Evolutionary conservation across 1,140 invertebrate species (phyloP).

Genomic region (Penaeus chinensis): DNA sequence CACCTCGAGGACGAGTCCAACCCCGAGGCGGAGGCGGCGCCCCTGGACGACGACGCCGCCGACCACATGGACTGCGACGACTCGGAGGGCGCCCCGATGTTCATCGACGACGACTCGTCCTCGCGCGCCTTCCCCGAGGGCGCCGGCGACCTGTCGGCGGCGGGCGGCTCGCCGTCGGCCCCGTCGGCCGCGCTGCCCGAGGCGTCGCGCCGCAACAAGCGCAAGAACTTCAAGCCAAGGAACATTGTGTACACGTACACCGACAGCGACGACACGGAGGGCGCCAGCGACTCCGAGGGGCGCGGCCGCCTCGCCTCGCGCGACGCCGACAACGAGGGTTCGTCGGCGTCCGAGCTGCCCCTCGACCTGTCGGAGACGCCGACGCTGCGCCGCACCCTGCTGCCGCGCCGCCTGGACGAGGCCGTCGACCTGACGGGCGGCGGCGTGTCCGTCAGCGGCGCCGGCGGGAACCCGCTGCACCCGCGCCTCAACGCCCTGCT

Average conservation of each 20-base stretch:
- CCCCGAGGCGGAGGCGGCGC: constrained; percentile 23
- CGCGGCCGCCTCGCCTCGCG: constrained; percentile 64
- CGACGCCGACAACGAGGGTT: constrained; percentile 63
- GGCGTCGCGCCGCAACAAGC: constrained; percentile 70
- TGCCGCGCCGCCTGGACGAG: constrained; percentile 52
- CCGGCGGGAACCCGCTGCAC: constrained; percentile 30
- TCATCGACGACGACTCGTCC: constrained; percentile 59
- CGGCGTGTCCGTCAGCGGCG: constrained; percentile 66
- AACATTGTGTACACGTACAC: constrained; percentile 71
- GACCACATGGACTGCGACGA: constrained; percentile 53
- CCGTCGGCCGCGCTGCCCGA: constrained; percentile 36
- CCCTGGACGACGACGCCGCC: constrained; percentile 42
- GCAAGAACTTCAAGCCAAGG: constrained; percentile 78
- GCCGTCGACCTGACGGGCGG: constrained; percentile 66
- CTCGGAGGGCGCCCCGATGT: constrained; percentile 40
- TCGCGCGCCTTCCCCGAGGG: constrained; percentile 47
- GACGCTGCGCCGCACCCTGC: constrained; percentile 59
- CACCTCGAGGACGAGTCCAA: constrained; percentile 47
- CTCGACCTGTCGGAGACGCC: constrained; percentile 67
- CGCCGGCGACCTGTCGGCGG: constrained; percentile 16
- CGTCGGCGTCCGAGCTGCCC: constrained; percentile 60
- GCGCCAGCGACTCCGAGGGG: constrained; percentile 66
- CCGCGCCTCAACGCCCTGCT: constrained; percentile 45
- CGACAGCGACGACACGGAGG: constrained; percentile 69
- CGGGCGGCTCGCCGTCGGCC: constrained; percentile 17